These are phyloP conservation scores for Drosophila pruinosa DNA, from an alignment of 1,140 invertebrate genomes.

Conservation along the genomic window DNA sequence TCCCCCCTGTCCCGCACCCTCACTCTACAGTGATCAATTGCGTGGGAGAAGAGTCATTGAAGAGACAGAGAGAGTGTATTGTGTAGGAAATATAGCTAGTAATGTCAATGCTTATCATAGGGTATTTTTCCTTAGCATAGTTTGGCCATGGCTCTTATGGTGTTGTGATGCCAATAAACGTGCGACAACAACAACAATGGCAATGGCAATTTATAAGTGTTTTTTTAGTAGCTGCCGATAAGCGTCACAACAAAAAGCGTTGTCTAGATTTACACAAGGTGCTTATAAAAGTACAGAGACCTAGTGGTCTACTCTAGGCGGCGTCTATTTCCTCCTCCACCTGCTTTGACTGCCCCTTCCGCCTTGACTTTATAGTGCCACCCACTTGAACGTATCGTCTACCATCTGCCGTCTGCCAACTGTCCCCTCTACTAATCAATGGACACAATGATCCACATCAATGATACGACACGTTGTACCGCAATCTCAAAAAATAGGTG, in stretches of 20 bases:
- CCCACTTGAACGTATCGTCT: conserved; percentile 13
- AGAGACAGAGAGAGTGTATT: no score
- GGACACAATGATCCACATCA: neutral
- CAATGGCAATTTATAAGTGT: conserved; percentile 37
- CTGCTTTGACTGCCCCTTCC: neutral
- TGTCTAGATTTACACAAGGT: conserved; percentile 70
- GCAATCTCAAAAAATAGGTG: conserved; percentile 13
- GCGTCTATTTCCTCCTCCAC: conserved; percentile 24
- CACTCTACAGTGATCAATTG: neutral
- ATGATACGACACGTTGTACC: conserved; percentile 11
- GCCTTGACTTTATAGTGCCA: conserved; percentile 1
- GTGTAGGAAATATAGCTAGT: neutral
- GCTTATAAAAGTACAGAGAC: conserved; percentile 12
- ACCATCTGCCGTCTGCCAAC: conserved; percentile 18
- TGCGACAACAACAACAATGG: conserved; percentile 1
- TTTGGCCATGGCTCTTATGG: neutral
- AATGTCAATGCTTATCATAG: neutral
- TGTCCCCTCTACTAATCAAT: neutral
- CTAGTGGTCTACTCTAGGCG: neutral
- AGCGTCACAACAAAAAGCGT: conserved; percentile 41
- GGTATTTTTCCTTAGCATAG: conserved; percentile 16
- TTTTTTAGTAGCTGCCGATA: conserved; percentile 59
- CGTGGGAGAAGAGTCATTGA: conserved; percentile 1
- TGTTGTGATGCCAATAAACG: neutral
- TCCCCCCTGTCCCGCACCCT: neutral